Percentiles rank a stretch among this genome's conserved stretches.
Conservation (phyloP, 2,113 vertebrate genomes). For the Dipodomys spectabilis region DNA sequence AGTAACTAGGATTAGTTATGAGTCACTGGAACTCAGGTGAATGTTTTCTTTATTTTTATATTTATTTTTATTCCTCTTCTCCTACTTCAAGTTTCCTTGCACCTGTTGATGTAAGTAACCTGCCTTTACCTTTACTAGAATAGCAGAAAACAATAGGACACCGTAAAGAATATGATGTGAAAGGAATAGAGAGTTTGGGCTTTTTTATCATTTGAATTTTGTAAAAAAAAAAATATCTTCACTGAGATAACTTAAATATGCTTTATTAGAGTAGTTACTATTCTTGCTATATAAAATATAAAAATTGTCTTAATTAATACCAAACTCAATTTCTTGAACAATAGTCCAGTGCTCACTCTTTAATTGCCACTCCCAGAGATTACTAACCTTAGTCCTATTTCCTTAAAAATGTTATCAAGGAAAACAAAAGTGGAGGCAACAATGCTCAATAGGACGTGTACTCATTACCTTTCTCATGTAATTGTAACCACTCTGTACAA, state of each 20-base stretch:
- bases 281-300: background rate
- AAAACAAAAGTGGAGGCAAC: no score
- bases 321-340: background rate
- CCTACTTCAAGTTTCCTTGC: background rate
- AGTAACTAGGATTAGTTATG: no score
- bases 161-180: background rate
- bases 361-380: background rate
- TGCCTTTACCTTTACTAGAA: background rate
- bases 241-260: background rate
- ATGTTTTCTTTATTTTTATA: background rate
- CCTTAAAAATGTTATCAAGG: background rate
- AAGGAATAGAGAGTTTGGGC: background rate
- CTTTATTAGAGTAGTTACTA: background rate
- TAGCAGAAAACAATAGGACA: background rate
- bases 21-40: no score
- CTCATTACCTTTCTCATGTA: no score
- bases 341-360: no score
- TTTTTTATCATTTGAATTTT: background rate
- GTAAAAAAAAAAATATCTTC: background rate
- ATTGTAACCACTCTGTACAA: no score
- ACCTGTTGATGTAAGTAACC: background rate
- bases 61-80: background rate
- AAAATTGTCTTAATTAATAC: background rate
- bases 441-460: no score
- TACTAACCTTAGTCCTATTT: background rate